Evolutionary conservation across 2,888 invertebrate species (phyloP), one percentile per base, ranked within the genome.

Genomic region (Crepidodera aurea): DNA sequence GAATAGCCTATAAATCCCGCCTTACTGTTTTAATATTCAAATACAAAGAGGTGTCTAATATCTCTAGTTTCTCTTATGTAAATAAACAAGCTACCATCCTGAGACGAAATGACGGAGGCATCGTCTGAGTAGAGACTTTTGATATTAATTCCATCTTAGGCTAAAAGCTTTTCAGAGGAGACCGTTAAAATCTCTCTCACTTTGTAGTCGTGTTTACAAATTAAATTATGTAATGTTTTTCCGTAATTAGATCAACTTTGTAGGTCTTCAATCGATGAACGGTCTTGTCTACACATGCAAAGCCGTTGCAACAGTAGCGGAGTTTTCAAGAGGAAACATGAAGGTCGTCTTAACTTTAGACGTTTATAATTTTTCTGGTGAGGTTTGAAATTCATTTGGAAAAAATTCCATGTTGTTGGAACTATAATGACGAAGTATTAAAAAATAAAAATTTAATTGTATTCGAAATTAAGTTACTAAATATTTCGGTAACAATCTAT

Each of bases 171-270:
- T 42, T 42, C 19, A 42, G 6, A 16, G 6, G 18, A 42, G 8
- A n/a, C 19, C 13, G 19, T 44, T 44, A 19, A 44, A 42, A 42
- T 34, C 39, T 15, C 39, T 15, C 32, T 40, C 34, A 34, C 55
- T 44, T 44, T 34, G 19, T 44, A 44, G 10, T 10, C 27, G 39
- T 60, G 19, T 53, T 60, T 48, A 37, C 27, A 62, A 63, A 67
- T 65, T 60, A 55, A 61, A 64, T 64, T 66, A 62, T 61, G 50
- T 61, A 64, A 65, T 57, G 51, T 37, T 60, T 64, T 65, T 60
- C 55, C 37, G 34, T 60, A 62, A 65, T 65, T 56, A 65, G 60
- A 65, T 60, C 60, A 58, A 62, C 57, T 62, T 62, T 50, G 56
- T 54, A 48, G 55, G 62, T 57, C 58, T 65, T 62, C 65, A 55